A percentile compares a stretch with the other conserved stretches of the same genome.
Conservation (phyloP, 2,113 vertebrate genomes). For the Stegostoma tigrinum region DNA sequence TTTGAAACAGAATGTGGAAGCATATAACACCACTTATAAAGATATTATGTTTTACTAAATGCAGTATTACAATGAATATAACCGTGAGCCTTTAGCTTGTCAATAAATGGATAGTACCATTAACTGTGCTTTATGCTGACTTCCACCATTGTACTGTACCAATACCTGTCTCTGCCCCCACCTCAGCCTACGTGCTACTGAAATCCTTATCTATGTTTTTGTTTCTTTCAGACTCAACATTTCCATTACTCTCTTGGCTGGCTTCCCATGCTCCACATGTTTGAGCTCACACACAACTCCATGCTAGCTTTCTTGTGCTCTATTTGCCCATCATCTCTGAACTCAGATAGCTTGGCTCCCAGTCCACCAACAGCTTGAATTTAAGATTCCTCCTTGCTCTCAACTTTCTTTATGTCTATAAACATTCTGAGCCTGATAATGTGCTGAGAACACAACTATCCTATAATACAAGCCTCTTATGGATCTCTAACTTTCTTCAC, state of each 20-base stretch:
- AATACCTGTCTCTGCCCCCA: not conserved
- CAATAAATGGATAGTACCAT: not conserved
- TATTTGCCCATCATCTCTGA: not conserved
- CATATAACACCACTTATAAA: not conserved
- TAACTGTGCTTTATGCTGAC: not conserved
- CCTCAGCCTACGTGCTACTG: not conserved
- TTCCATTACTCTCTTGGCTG: not conserved
- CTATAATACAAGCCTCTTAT: not conserved
- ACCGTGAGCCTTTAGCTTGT: not conserved
- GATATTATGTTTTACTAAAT: not conserved
- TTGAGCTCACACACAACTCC: not conserved
- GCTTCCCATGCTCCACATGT: not conserved
- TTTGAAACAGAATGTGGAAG: not conserved
- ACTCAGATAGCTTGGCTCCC: not conserved
- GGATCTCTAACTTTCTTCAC: too few species aligned
- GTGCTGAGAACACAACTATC: not conserved
- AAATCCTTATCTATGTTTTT: not conserved
- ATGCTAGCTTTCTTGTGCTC: too few species aligned
- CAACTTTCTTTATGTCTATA: not conserved
- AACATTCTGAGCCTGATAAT: not conserved
- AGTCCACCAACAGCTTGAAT: not conserved
- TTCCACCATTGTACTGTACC: not conserved
- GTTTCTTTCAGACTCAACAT: not conserved
- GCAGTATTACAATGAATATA: not conserved
- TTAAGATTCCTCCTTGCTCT: not conserved